phyloP scores from a whole-genome alignment of 2,888 invertebrate genomes.

The Arctia plantaginis region DNA sequence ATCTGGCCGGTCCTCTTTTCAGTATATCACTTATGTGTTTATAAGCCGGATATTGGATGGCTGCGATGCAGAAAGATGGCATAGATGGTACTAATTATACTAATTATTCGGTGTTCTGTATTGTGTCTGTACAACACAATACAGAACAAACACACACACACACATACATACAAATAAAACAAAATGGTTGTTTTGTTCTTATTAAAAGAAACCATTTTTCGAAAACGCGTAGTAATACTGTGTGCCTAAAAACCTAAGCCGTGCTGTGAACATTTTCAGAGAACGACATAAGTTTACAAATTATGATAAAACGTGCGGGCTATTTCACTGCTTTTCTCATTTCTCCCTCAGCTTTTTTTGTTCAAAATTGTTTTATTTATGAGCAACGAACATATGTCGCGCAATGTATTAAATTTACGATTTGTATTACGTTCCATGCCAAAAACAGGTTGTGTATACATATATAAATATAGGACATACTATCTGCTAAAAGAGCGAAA shows the following conservation, averaged over 20 bases:
- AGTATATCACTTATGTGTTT: background rate
- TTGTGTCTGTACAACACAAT: no score
- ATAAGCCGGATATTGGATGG: background rate
- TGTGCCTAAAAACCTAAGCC: background rate
- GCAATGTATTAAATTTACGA: conserved; percentile 25
- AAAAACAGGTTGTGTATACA: conserved; percentile 2
- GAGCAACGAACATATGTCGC: conserved; percentile 20
- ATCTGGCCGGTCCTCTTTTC: background rate
- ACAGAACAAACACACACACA: background rate
- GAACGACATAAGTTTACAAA: conserved; percentile 21
- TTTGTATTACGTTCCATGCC: conserved; percentile 21
- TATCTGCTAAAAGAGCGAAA: background rate
- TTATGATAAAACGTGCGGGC: conserved; percentile 21
- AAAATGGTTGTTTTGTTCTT: background rate
- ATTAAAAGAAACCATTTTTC: background rate
- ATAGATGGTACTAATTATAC: no score
- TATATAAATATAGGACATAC: background rate
- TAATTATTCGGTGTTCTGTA: no score
- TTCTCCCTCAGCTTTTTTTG: conserved; percentile 12
- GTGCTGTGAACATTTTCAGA: conserved; percentile 14
- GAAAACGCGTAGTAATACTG: background rate
- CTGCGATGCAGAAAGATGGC: no score
- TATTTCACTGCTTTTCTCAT: conserved; percentile 15
- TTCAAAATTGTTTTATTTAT: conserved; percentile 23
- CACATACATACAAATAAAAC: background rate